These are phyloP conservation scores for Nebria salina DNA, from an alignment of 2,888 invertebrate species.

Conservation along the genomic window DNA sequence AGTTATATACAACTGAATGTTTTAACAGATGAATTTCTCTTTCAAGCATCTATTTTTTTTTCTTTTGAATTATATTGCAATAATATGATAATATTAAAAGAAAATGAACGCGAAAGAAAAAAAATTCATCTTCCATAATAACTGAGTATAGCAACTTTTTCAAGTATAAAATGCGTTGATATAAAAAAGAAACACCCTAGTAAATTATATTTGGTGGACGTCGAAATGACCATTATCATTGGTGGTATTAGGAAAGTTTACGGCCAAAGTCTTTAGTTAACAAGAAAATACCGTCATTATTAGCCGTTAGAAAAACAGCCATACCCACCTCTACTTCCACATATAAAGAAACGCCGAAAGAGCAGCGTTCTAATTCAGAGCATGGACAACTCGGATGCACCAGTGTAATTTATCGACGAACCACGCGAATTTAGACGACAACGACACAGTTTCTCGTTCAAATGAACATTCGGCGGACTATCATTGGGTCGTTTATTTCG, in stretches of 20 bases:
- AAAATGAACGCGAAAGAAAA: too few relatives aligned
- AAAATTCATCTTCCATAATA: too few relatives aligned
- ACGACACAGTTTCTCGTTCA: conserved; percentile 50
- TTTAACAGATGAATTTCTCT: too few relatives aligned
- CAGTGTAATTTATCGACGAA: conserved; percentile 29
- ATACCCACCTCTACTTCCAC: not conserved
- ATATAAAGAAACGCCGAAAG: conserved; percentile 12
- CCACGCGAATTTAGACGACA: conserved; percentile 39
- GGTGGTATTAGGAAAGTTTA: conserved; percentile 8
- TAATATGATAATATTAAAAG: too few relatives aligned
- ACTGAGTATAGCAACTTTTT: too few relatives aligned
- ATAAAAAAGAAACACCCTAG: not conserved
- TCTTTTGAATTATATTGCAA: too few relatives aligned
- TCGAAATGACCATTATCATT: not conserved
- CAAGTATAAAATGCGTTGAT: too few relatives aligned
- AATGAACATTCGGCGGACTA: conserved; percentile 57
- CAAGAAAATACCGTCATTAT: conserved; percentile 44
- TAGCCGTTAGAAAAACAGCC: conserved; percentile 42
- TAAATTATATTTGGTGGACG: not conserved
- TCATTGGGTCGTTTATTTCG: conserved; percentile 58
- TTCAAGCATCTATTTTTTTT: too few relatives aligned
- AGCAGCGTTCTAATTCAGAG: conserved; percentile 32
- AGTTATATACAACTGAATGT: conserved; percentile 34
- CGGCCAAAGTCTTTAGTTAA: conserved; percentile 22
- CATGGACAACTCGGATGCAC: conserved; percentile 43